These are phyloP conservation scores for Esox niger DNA, from an alignment of 2,113 vertebrate species.

Conservation along the genomic window DNA sequence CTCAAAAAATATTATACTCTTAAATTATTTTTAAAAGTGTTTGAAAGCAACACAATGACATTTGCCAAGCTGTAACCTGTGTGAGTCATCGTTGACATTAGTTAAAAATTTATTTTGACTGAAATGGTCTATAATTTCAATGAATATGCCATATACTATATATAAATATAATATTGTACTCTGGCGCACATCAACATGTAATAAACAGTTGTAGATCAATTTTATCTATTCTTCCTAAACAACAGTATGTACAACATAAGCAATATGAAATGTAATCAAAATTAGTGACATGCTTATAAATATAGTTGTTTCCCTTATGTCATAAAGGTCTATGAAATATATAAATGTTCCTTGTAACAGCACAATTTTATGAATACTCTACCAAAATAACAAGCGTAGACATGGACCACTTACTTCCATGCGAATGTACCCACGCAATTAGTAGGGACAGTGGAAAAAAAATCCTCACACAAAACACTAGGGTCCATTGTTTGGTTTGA, in stretches of 20 bases:
- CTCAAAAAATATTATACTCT: not conserved
- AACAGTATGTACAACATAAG: slow-evolving; percentile 9
- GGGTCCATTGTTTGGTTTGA: not conserved
- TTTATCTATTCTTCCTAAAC: not conserved
- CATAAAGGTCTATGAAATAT: slow-evolving; percentile 33
- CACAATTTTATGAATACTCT: not conserved
- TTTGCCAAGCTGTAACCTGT: not conserved
- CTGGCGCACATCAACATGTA: slow-evolving; percentile 3
- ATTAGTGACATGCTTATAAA: slow-evolving; percentile 17
- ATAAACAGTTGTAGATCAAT: slow-evolving; percentile 13
- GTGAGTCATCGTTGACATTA: not conserved
- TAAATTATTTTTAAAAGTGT: not conserved
- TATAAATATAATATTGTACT: not conserved
- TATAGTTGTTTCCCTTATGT: slow-evolving; percentile 21
- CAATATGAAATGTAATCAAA: slow-evolving; percentile 31
- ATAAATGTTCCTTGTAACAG: slow-evolving; percentile 8
- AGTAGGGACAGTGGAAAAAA: not conserved
- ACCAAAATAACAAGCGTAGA: slow-evolving; percentile 11
- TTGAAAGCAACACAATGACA: not conserved
- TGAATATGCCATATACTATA: slow-evolving; percentile 2
- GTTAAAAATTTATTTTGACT: not conserved
- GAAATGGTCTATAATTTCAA: slow-evolving; percentile 12
- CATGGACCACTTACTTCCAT: not conserved
- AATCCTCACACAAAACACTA: slow-evolving; percentile 1
- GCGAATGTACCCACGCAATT: not conserved